Evolutionary conservation across 1,140 invertebrate species (phyloP).

Genomic region (Drosophila arizonae): DNA sequence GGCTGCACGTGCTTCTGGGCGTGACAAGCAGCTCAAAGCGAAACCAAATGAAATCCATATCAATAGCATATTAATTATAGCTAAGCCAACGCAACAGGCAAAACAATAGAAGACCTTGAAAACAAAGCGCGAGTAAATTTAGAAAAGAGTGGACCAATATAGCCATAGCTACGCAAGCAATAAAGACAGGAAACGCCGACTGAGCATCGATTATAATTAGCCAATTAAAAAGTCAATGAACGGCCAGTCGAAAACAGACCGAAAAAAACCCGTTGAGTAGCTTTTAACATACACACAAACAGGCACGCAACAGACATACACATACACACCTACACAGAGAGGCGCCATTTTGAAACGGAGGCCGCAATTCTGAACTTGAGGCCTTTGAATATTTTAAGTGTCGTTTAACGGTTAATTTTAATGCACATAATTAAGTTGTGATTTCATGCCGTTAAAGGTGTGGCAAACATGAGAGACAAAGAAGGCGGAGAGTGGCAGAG

Average conservation of each 20-base stretch:
- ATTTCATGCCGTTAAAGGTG: conserved; percentile 9
- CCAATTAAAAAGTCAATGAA: conserved; percentile 62
- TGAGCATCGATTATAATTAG: conserved; percentile 16
- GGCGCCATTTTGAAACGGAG: conserved; percentile 20
- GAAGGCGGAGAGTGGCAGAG: not conserved
- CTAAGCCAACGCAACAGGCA: not conserved
- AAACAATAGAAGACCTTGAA: conserved; percentile 32
- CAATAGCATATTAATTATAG: conserved; percentile 44
- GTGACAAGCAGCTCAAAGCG: conserved; percentile 31
- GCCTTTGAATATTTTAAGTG: conserved; percentile 31
- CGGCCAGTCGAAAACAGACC: conserved; percentile 13
- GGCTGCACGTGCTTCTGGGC: conserved; percentile 42
- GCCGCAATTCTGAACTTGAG: conserved; percentile 35
- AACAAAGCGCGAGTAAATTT: conserved; percentile 25
- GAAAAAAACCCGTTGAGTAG: conserved; percentile 32
- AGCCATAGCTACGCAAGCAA: not conserved
- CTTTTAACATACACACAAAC: conserved; percentile 22
- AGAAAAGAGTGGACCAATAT: conserved; percentile 1
- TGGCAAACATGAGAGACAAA: not conserved
- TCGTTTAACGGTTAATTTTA: conserved; percentile 39
- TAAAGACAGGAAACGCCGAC: not conserved
- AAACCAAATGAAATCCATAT: conserved; percentile 5
- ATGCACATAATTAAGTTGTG: conserved; percentile 49
- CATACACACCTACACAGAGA: too few species aligned
- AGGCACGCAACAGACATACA: not conserved